Conservation (phyloP, 2,797 vertebrate species). For the Lemur catta region DNA sequence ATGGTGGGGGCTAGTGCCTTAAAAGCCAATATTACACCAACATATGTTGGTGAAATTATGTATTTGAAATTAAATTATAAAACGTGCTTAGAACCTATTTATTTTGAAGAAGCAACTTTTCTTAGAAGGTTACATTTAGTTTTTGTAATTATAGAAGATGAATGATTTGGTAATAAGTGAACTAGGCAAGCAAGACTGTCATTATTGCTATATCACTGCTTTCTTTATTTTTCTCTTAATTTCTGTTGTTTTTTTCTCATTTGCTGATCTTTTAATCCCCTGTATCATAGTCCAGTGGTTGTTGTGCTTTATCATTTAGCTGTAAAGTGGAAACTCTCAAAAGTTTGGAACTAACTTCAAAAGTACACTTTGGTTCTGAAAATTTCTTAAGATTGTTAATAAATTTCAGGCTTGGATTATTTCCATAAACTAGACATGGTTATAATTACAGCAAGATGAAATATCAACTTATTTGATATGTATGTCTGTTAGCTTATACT, state of each 20-base stretch:
- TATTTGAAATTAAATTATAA: constrained; percentile 27
- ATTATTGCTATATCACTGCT: neutral
- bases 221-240: constrained; percentile 19
- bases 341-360: neutral
- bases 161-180: constrained; percentile 12
- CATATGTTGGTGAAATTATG: neutral
- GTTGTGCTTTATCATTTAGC: neutral
- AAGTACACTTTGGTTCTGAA: neutral
- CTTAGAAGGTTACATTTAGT: neutral
- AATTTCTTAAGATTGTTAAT: constrained; percentile 28
- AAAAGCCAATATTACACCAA: neutral
- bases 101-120: constrained; percentile 30
- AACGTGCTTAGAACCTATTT: neutral
- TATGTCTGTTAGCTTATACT: neutral
- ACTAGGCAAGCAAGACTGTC: neutral
- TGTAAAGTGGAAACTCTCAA: constrained; percentile 1
- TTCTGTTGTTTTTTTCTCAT: constrained; percentile 49
- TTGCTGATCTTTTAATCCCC: neutral
- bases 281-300: neutral
- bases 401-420: constrained; percentile 11
- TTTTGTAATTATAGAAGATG: constrained; percentile 14
- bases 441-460: constrained; percentile 36
- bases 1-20: neutral
- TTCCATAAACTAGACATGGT: neutral
- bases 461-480: neutral